These are phyloP conservation scores for Drosophila serrata DNA, from an alignment of 1,140 invertebrate genomes.

Conservation along the genomic window DNA sequence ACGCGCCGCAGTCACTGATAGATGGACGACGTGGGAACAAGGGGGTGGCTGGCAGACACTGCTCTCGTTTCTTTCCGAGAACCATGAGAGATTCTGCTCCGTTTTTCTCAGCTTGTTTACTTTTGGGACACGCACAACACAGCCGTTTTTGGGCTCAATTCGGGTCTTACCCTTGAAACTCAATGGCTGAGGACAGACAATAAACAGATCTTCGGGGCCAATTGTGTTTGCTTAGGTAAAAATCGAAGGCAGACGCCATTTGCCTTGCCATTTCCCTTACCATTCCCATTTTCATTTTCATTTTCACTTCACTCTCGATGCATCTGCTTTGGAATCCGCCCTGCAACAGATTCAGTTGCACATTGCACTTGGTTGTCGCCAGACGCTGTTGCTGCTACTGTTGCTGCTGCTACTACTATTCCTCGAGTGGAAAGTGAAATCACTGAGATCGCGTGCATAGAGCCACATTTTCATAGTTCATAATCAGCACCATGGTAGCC, in stretches of 20 bases:
- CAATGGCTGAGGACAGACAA: constrained; percentile 42
- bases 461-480: constrained; percentile 55
- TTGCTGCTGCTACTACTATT: constrained; percentile 26
- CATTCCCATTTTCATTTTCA: constrained; percentile 33
- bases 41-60: neutral
- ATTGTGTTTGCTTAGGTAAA: constrained; percentile 74
- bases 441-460: constrained; percentile 59
- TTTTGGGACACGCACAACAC: constrained; percentile 10
- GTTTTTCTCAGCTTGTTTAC: neutral
- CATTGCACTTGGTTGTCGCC: constrained; percentile 67
- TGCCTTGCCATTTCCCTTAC: constrained; percentile 24
- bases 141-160: constrained; percentile 10
- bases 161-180: constrained; percentile 63
- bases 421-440: constrained; percentile 70
- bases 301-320: constrained; percentile 41
- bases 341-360: constrained; percentile 65
- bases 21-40: constrained; percentile 22
- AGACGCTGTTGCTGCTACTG: constrained; percentile 32
- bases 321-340: constrained; percentile 39
- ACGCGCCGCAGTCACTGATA: constrained; percentile 40
- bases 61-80: neutral
- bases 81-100: neutral
- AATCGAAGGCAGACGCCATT: constrained; percentile 43
- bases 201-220: constrained; percentile 65
- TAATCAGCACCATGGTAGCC: constrained; percentile 69